These are phyloP conservation scores for Psittacula derbiana DNA, from an alignment of 2,797 vertebrate species.

Conservation along the genomic window DNA sequence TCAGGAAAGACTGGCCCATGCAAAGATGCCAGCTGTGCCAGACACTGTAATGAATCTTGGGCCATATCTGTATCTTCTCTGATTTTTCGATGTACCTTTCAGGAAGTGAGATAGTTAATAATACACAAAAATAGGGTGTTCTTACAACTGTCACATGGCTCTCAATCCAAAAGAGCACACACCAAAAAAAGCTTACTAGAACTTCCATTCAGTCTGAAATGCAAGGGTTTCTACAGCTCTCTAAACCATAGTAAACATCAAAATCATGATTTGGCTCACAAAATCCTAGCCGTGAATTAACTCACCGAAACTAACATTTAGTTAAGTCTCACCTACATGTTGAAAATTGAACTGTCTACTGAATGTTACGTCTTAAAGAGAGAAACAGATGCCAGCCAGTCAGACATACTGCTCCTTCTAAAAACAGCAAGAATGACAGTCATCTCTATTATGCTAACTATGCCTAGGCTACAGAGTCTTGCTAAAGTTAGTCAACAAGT, in stretches of 20 bases:
- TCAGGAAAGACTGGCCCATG: conserved; percentile 95
- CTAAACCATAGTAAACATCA: conserved; percentile 12
- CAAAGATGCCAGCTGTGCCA: conserved; percentile 96
- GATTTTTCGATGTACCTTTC: conserved; percentile 97
- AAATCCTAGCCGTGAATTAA: conserved; percentile 46
- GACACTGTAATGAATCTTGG: conserved; percentile 97
- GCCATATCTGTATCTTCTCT: conserved; percentile 99
- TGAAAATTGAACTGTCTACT: conserved; percentile 74
- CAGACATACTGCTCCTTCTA: conserved; percentile 83
- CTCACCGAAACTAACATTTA: conserved; percentile 28
- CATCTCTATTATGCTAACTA: conserved; percentile 91
- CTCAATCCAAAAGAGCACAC: conserved; percentile 57
- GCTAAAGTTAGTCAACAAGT: conserved; percentile 93
- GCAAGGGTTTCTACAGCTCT: neutral
- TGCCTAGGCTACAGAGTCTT: conserved; percentile 81
- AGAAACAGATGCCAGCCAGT: conserved; percentile 82
- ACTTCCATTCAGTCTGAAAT: conserved; percentile 51
- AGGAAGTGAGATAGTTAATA: conserved; percentile 68
- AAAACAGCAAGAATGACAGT: conserved; percentile 93
- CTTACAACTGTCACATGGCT: conserved; percentile 70
- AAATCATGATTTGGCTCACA: neutral
- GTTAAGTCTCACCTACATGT: conserved; percentile 74
- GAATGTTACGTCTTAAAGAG: conserved; percentile 74
- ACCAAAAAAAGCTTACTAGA: conserved; percentile 62
- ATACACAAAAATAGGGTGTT: conserved; percentile 69